Evolutionary conservation across 2,888 invertebrate species (phyloP).

Genomic region (Callinectes sapidus): DNA sequence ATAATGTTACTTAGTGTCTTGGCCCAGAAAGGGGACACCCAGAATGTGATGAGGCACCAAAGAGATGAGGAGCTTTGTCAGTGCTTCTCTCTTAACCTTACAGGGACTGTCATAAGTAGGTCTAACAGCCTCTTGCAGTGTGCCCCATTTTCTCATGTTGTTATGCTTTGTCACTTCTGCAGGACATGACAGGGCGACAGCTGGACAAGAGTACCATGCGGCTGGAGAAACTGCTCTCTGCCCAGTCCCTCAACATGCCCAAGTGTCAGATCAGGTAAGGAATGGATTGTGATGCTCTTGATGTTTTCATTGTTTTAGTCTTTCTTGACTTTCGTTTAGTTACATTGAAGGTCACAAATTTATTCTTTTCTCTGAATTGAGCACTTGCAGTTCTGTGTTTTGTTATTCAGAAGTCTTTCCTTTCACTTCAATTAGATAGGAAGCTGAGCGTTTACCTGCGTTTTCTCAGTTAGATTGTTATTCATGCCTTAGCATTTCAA

Average conservation of each 20-base stretch:
- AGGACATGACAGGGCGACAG: conserved; percentile 58
- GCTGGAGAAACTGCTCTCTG: conserved; percentile 66
- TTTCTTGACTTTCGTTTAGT: neutral
- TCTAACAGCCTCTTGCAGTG: too few species aligned
- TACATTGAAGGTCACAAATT: too few species aligned
- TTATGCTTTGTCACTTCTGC: neutral
- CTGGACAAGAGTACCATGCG: conserved; percentile 65
- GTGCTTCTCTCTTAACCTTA: neutral
- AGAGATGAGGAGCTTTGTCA: neutral
- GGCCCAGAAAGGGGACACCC: too few species aligned
- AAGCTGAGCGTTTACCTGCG: neutral
- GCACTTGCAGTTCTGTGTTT: too few species aligned
- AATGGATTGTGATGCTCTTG: neutral
- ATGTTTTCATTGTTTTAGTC: neutral
- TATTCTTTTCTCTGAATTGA: too few species aligned
- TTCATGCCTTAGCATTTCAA: neutral
- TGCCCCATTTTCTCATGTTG: too few species aligned
- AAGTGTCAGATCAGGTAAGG: conserved; percentile 70
- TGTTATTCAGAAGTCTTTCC: too few species aligned
- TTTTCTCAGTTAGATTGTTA: neutral
- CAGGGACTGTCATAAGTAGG: too few species aligned
- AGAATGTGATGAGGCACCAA: too few species aligned
- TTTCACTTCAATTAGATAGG: neutral
- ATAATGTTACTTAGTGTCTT: too few species aligned
- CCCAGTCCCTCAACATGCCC: conserved; percentile 69